Base-by-base conservation (phyloP, 2,888 invertebrate genomes). In the Acleris emargana region DNA sequence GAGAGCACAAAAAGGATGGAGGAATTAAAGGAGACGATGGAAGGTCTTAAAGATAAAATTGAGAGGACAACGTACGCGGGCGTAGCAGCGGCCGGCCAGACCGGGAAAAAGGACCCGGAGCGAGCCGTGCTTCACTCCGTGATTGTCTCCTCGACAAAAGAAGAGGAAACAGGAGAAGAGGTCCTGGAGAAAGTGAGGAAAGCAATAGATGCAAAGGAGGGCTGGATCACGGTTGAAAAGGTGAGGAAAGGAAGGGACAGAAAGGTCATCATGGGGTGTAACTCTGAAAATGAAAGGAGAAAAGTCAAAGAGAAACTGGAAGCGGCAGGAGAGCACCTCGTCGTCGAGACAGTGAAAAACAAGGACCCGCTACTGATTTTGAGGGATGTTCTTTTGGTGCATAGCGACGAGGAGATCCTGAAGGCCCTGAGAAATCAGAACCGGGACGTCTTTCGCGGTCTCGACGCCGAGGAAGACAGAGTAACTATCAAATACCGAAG, bases 281-380 rank as follows among this genome's bases (percentile, higher is more conserved):
- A 16, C 11, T 38, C 59, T 1, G n/a, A 42, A n/a, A 22, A 59
- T 7, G 59, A 59, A 0, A 4, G 49, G 3, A 42, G 7, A n/a
- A 51, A 59, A 42, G 3, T 59, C 0, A 51, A 32, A 5, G 51
- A 51, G 7, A 47, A n/a, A 7, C 22, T 55, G 1, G n/a, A 25
- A n/a, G n/a, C 22, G 6, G 43, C n/a, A 0, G 55, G 43, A 6
- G 43, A 1, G 2, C 5, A 43, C 42, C 42, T 59, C 4, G 9
- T 25, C 20, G 59, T 59, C 50, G 59, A 59, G 42, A 51, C 51
- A 5, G 58, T 50, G 3, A 58, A 38, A 20, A 52, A 52, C 25
- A 52, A 9, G 22, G 22, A 52, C 52, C 38, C 59, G 38, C 51
- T 59, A n/a, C 51, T 59, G 51, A 7, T 59, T 1, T 18, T 59